These are phyloP conservation scores for Eumaeus atala DNA, from an alignment of 1,140 invertebrate species.

Conservation along the genomic window DNA sequence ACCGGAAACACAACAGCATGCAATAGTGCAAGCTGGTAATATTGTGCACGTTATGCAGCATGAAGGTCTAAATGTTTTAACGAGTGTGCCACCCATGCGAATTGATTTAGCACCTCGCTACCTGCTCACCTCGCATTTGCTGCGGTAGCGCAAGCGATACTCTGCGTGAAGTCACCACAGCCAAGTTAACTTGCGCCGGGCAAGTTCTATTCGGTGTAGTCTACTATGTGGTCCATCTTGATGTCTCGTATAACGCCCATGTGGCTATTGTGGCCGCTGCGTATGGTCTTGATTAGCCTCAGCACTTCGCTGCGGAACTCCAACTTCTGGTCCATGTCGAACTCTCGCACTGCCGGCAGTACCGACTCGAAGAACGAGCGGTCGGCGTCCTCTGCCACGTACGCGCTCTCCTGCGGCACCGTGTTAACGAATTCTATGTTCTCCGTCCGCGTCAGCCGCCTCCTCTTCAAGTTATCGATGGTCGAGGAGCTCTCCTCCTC, in stretches of 20 bases:
- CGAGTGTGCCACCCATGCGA: no score
- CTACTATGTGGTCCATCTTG: neutral
- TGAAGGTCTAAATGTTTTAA: no score
- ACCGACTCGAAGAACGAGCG: slow-evolving; percentile 45
- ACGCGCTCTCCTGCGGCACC: neutral
- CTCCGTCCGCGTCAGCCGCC: slow-evolving; percentile 23
- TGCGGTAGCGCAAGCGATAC: no score
- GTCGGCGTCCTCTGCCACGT: slow-evolving; percentile 37
- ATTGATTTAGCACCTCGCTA: no score
- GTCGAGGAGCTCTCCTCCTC: slow-evolving; percentile 20
- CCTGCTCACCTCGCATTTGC: no score
- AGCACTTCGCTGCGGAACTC: slow-evolving; percentile 44
- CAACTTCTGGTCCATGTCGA: slow-evolving; percentile 44
- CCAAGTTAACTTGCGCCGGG: no score
- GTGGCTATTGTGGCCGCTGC: slow-evolving; percentile 14
- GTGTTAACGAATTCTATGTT: slow-evolving; percentile 37
- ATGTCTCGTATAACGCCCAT: neutral
- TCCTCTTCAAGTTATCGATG: slow-evolving; percentile 35
- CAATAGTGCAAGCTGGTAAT: no score
- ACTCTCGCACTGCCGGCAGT: slow-evolving; percentile 37
- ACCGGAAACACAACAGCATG: neutral
- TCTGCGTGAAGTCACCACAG: no score
- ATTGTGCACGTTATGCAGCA: no score
- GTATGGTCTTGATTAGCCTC: slow-evolving; percentile 35
- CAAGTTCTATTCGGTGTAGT: neutral